Evolutionary conservation across 2,113 vertebrate species (phyloP), one percentile per base, ranked within the genome.

Genomic region (Recurvirostra avosetta): DNA sequence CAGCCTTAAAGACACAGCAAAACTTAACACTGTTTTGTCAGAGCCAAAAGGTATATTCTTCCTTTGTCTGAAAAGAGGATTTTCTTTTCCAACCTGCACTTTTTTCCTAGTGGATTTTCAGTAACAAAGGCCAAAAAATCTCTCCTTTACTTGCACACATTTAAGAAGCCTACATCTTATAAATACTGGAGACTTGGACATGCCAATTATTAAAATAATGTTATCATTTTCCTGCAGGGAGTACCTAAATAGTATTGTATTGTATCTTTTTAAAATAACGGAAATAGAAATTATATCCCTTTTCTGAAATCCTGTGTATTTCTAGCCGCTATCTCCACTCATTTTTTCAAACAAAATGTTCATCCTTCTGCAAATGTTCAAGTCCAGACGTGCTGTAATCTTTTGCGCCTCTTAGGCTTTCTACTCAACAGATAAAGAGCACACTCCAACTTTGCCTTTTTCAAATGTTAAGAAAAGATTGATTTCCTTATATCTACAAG

Each of bases 201-300:
- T 66, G 29, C 9, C 29, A 56, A 3, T 84, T 79, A 83, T 74
- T 96, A 91, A 88, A 80, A 85, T 91, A 96, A 89, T 45, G 34
- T 81, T 96, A 87, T 90, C 29, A 41, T 96, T 95, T 96, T 88
- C 67, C 72, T 79, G 32, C 91, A 96, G 88, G 45, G 41, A 40
- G 41, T 58, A 66, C 59, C 61, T 81, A 59, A 85, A 45, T 71
- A 93, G 36, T 71, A 73, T 75, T 75, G 32, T 75, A 67, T 30
- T 82, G 4, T 88, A 30, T 88, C 41, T 82, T 90, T 95, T 91
- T 86, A 47, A 93, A 97, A 91, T 73, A 95, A 97, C 70, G 40
- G 38, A 91, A 96, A 91, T 76, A 92, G 86, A 78, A 94, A 62
- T 30, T 38, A 72, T 25, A 90, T 23, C 14, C 34, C 41, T 91